These are phyloP conservation scores for Arbacia lixula DNA, from an alignment of 53 echinoderm and acorn worm genomes.

Conservation along the genomic window DNA sequence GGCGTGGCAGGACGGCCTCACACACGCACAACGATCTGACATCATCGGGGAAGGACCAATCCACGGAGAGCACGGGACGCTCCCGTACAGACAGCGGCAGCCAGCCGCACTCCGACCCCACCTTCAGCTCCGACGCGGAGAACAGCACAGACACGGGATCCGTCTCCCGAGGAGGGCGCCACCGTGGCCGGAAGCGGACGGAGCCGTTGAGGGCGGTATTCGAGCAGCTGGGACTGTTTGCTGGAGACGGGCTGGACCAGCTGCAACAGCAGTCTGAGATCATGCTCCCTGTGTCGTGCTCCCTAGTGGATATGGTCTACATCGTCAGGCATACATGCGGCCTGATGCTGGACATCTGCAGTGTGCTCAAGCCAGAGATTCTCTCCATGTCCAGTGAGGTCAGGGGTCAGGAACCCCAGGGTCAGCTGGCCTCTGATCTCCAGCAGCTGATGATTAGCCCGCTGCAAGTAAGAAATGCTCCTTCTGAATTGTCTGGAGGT, in stretches of 20 bases:
- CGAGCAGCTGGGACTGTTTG: constrained; percentile 33
- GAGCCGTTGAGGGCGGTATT: constrained; percentile 31
- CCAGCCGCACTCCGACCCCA: background rate
- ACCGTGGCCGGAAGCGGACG: background rate
- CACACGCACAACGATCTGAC: background rate
- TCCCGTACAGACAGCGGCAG: constrained; percentile 7
- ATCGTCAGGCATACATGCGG: constrained; percentile 36
- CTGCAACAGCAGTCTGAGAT: background rate
- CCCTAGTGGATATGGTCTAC: constrained; percentile 45
- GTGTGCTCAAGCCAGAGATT: constrained; percentile 24
- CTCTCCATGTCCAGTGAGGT: background rate
- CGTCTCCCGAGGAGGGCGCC: background rate
- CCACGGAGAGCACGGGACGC: constrained; percentile 22
- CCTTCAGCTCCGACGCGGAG: constrained; percentile 14
- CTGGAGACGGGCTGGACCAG: constrained; percentile 9
- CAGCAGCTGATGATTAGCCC: constrained; percentile 38
- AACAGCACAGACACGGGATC: background rate
- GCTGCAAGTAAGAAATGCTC: constrained; percentile 32
- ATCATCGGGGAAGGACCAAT: constrained; percentile 32
- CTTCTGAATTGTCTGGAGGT: too few relatives aligned
- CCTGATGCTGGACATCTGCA: constrained; percentile 47
- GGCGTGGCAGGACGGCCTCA: background rate
- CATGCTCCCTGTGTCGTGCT: constrained; percentile 35
- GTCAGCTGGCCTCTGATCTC: background rate
- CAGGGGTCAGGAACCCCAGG: constrained; percentile 2